Evolutionary conservation across 2,888 invertebrate genomes (phyloP).

Genomic region (Tuta absoluta): DNA sequence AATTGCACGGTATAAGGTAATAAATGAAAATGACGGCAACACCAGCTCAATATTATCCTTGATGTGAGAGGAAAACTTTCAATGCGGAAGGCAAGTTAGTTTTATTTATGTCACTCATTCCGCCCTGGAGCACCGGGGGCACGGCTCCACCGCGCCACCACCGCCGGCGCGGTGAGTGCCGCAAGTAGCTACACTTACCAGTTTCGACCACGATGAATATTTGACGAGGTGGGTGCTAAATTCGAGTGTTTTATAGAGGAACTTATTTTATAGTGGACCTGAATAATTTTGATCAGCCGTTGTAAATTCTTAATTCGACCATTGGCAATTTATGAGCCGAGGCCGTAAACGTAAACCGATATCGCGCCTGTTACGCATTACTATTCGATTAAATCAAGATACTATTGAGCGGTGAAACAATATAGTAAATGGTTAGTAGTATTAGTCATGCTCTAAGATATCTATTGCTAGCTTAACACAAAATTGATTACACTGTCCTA

Average conservation of each 20-base stretch:
- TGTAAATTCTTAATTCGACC: constrained; percentile 23
- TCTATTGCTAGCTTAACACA: neutral
- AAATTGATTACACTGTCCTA: constrained; percentile 1
- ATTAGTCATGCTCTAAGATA: constrained; percentile 15
- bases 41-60: constrained; percentile 10
- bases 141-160: neutral
- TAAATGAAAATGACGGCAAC: neutral
- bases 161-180: constrained; percentile 37
- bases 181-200: constrained; percentile 51
- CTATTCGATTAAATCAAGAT: constrained; percentile 14
- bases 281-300: constrained; percentile 31
- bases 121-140: constrained; percentile 37
- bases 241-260: constrained; percentile 42
- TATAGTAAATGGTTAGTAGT: constrained; percentile 17
- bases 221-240: constrained; percentile 49
- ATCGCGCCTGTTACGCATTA: neutral
- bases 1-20: neutral
- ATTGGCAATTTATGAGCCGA: constrained; percentile 7
- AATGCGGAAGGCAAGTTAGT: constrained; percentile 18
- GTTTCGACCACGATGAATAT: constrained; percentile 51
- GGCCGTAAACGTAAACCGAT: constrained; percentile 11
- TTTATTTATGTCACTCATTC: constrained; percentile 27
- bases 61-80: neutral
- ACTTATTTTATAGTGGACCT: constrained; percentile 31
- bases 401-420: constrained; percentile 14